Evolutionary conservation across 2,888 invertebrate genomes (phyloP).

Genomic region (Sericinus montela): DNA sequence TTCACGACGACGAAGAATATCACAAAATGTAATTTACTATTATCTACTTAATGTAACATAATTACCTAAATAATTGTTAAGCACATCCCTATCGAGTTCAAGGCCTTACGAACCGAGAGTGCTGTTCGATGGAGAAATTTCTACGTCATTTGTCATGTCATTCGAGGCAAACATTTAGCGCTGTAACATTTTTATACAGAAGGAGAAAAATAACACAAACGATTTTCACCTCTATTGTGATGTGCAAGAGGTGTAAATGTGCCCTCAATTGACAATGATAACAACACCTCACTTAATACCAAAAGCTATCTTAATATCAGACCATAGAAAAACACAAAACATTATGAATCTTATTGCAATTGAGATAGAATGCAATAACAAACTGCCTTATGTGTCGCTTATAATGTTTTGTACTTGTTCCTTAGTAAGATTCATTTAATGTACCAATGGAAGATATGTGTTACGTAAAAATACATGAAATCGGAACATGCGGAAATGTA

Average conservation of each 20-base stretch:
- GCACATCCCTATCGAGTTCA: not conserved
- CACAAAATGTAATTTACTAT: too few species aligned
- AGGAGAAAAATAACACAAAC: constrained; percentile 1
- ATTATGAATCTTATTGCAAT: not conserved
- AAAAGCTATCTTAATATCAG: not conserved
- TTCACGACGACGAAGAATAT: too few species aligned
- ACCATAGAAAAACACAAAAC: not conserved
- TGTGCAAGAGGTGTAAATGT: constrained; percentile 5
- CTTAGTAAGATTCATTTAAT: constrained; percentile 1
- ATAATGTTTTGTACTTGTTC: not conserved
- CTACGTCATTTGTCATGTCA: constrained; percentile 13
- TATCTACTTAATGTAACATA: too few species aligned
- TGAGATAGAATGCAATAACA: not conserved
- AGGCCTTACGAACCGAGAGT: constrained; percentile 3
- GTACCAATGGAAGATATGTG: constrained; percentile 2
- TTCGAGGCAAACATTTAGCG: not conserved
- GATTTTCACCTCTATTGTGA: constrained; percentile 15
- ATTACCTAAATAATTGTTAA: too few species aligned
- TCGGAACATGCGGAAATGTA: not conserved
- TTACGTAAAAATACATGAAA: constrained; percentile 2
- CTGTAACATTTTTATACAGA: not conserved
- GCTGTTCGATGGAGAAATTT: constrained; percentile 6
- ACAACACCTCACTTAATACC: not conserved
- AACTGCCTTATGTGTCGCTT: not conserved
- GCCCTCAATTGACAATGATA: constrained; percentile 11